A percentile compares a stretch with the other conserved stretches of the same genome.
Evolutionary conservation across 2,888 invertebrate species (phyloP).

Genomic region (Zonitis immaculata): DNA sequence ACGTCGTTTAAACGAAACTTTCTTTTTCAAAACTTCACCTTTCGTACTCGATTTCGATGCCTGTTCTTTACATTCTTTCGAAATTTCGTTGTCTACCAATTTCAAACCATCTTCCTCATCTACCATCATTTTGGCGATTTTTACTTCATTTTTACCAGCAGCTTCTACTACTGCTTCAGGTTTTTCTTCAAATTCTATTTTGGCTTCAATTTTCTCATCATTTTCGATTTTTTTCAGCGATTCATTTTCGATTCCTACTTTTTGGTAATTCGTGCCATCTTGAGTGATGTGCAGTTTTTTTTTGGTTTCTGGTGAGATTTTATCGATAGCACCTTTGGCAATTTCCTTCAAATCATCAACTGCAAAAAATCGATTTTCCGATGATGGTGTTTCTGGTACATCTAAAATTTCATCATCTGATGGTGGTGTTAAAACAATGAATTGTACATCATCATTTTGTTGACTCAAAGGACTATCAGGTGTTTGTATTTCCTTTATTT

Average conservation of each 20-base stretch:
- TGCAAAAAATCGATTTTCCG: slow-evolving; percentile 32
- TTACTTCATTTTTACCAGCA: no score
- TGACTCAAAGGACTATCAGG: slow-evolving; percentile 26
- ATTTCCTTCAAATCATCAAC: slow-evolving; percentile 40
- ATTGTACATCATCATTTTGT: slow-evolving; percentile 35
- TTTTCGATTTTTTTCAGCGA: neutral
- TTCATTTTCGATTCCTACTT: no score
- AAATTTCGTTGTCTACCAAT: slow-evolving; percentile 29
- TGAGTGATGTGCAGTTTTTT: slow-evolving; percentile 27
- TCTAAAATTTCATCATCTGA: slow-evolving; percentile 47
- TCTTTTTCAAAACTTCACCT: slow-evolving; percentile 38
- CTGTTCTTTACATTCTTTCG: no score
- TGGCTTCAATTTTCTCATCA: neutral
- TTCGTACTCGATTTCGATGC: slow-evolving; percentile 32
- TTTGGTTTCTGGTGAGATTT: slow-evolving; percentile 33
- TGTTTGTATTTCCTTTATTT: slow-evolving; percentile 7
- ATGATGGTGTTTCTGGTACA: slow-evolving; percentile 42
- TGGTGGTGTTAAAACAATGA: slow-evolving; percentile 45
- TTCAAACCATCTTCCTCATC: slow-evolving; percentile 47
- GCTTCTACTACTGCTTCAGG: slow-evolving; percentile 5
- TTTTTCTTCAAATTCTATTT: slow-evolving; percentile 7
- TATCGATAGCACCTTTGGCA: slow-evolving; percentile 40
- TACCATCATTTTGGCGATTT: slow-evolving; percentile 30
- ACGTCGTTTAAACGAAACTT: slow-evolving; percentile 44
- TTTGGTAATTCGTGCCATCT: slow-evolving; percentile 31